A percentile compares a stretch with the other conserved stretches of the same genome.
phyloP scores from a whole-genome alignment of 2,888 invertebrate genomes.

The Octonoba sinensis region DNA sequence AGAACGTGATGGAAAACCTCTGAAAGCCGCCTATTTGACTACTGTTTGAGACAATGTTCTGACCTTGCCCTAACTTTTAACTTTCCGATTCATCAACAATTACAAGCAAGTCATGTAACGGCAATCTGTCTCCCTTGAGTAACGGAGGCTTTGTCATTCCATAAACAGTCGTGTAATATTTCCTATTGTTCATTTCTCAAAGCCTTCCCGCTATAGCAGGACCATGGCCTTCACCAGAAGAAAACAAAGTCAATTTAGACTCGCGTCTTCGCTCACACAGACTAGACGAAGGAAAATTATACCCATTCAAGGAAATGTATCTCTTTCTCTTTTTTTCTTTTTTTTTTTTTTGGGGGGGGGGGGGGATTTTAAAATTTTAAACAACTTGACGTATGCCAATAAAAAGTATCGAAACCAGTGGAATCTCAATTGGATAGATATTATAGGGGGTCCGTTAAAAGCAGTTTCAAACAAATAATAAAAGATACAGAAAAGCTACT shows the following conservation, averaged over 20 bases:
- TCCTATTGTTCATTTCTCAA: constrained; percentile 38
- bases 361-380: no score
- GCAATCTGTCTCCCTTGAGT: constrained; percentile 25
- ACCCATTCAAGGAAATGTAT: no score
- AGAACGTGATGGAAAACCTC: no score
- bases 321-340: no score
- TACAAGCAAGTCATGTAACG: constrained; percentile 10
- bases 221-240: constrained; percentile 44
- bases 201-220: constrained; percentile 20
- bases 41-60: background rate
- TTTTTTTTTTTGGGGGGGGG: no score
- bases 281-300: constrained; percentile 6
- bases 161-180: constrained; percentile 33
- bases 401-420: no score
- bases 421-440: no score
- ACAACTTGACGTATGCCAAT: no score
- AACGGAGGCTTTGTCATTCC: constrained; percentile 16
- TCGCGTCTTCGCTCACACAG: constrained; percentile 1
- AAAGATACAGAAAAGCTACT: no score
- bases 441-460: no score
- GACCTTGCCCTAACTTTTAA: constrained; percentile 17
- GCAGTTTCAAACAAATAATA: no score
- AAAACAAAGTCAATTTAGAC: constrained; percentile 29
- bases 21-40: no score
- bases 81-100: background rate